Evolutionary conservation across 2,888 invertebrate genomes (phyloP).

Genomic region (Oxytorus armatus): DNA sequence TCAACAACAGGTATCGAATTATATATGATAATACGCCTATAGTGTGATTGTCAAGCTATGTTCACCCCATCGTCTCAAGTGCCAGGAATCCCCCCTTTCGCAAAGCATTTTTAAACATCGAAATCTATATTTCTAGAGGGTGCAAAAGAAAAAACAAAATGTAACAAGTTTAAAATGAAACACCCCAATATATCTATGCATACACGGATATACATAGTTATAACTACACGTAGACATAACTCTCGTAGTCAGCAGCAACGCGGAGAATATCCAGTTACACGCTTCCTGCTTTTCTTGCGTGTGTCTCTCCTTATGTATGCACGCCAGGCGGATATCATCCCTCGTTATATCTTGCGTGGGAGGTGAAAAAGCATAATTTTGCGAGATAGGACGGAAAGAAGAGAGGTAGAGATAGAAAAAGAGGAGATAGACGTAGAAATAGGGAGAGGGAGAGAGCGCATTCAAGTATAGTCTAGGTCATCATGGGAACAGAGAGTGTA

Average conservation of each 20-base stretch:
- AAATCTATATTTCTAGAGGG: too few relatives aligned
- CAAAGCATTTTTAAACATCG: too few relatives aligned
- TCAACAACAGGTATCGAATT: too few relatives aligned
- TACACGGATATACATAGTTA: background rate
- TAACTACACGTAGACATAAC: constrained; percentile 6
- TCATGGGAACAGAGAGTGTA: constrained; percentile 33
- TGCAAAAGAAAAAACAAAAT: too few relatives aligned
- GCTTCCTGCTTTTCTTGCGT: constrained; percentile 56
- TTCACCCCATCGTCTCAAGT: too few relatives aligned
- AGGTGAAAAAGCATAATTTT: constrained; percentile 51
- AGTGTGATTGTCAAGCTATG: too few relatives aligned
- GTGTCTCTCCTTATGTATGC: constrained; percentile 58
- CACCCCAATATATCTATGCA: too few relatives aligned
- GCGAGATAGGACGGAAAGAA: constrained; percentile 23
- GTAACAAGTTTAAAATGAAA: too few relatives aligned
- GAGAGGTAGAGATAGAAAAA: background rate
- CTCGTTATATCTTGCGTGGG: constrained; percentile 60
- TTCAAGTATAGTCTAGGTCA: constrained; percentile 24
- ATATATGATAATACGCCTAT: too few relatives aligned
- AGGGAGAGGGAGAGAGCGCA: constrained; percentile 11
- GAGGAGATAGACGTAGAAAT: background rate
- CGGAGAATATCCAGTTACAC: constrained; percentile 62
- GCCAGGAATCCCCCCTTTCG: too few relatives aligned
- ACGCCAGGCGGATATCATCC: constrained; percentile 68
- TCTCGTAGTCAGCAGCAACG: constrained; percentile 35